phyloP scores from a whole-genome alignment of 2,888 invertebrate genomes.

The Hanleya hanleyi region DNA sequence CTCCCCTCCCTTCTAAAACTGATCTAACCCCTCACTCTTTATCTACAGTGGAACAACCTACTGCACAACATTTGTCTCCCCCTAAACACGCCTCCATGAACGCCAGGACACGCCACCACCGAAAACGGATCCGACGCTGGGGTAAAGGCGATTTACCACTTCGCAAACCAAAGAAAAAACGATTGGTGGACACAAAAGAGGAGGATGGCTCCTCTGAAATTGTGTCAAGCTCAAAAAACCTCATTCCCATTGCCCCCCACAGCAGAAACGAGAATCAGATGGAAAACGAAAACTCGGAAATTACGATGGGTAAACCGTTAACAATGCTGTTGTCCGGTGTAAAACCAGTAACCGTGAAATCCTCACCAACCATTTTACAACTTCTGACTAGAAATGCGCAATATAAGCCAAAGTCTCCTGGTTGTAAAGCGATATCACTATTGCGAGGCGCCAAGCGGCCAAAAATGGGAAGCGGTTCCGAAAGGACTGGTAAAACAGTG shows the following conservation, averaged over 20 bases:
- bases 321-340: no score
- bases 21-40: neutral
- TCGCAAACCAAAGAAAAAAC: neutral
- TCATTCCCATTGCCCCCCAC: no score
- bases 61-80: neutral
- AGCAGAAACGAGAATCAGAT: no score
- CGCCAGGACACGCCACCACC: neutral
- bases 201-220: no score
- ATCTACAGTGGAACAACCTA: neutral
- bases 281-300: no score
- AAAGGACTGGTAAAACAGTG: constrained; percentile 12
- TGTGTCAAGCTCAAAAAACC: no score
- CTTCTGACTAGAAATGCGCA: neutral
- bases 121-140: neutral
- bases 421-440: neutral
- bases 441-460: neutral
- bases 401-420: neutral
- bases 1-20: neutral
- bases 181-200: no score
- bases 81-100: neutral
- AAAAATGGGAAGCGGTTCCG: neutral
- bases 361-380: neutral
- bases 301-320: no score
- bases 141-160: neutral
- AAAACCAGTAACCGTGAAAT: no score